Percentiles rank a stretch among this genome's conserved stretches.
Evolutionary conservation across 2,113 vertebrate genomes (phyloP).

Genomic region (Numida meleagris): DNA sequence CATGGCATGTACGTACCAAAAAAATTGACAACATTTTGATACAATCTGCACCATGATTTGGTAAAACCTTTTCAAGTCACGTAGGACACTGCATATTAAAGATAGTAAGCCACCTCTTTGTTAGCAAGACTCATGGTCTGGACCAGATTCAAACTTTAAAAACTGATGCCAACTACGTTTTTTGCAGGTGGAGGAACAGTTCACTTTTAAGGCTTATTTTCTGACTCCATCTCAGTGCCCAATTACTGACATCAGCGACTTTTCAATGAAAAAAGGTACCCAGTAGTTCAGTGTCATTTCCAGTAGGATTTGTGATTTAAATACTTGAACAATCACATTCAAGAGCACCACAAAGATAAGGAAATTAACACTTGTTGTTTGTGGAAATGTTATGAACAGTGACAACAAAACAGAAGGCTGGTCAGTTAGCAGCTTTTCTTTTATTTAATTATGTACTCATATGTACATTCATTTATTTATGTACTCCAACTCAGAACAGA

Average conservation of each 20-base stretch:
- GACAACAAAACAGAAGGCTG: background rate
- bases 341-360: background rate
- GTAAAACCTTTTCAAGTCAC: background rate
- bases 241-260: background rate
- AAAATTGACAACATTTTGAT: background rate
- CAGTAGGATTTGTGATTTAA: background rate
- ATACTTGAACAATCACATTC: background rate
- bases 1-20: rapidly evolving
- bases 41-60: rapidly evolving
- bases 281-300: background rate
- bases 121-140: background rate
- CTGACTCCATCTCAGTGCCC: background rate
- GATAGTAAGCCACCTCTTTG: background rate
- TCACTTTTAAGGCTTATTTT: background rate
- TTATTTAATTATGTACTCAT: background rate
- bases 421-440: background rate
- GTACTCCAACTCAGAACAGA: background rate
- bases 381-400: background rate
- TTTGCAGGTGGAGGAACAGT: background rate
- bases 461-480: background rate
- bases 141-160: background rate
- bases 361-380: background rate
- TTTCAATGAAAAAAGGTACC: background rate
- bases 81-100: background rate
- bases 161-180: background rate